Evolutionary conservation across 2,888 invertebrate genomes (phyloP).

Genomic region (Eremobia ochroleuca): DNA sequence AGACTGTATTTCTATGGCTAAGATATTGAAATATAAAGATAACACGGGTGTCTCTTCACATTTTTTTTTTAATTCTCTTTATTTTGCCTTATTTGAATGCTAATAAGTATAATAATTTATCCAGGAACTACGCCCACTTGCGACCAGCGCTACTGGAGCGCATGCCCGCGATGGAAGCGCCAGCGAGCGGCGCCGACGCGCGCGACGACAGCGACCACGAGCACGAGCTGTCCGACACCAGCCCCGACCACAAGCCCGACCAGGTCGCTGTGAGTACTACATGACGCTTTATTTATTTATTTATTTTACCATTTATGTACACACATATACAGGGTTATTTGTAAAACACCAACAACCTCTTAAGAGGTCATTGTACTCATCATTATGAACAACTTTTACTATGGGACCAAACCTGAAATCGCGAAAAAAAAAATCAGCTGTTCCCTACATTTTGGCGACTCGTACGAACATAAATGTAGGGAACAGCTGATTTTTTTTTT

Average conservation of each 20-base stretch:
- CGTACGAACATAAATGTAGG: no score
- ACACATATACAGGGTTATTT: no score
- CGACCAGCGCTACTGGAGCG: conserved; percentile 97
- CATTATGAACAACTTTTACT: no score
- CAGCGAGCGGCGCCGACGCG: conserved; percentile 72
- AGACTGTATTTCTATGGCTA: neutral
- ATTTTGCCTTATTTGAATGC: fast-evolving
- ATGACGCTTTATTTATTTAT: neutral
- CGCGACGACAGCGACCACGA: conserved; percentile 81
- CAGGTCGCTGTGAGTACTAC: conserved; percentile 67
- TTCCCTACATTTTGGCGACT: no score
- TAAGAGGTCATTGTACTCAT: no score
- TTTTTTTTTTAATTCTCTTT: neutral
- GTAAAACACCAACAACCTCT: no score
- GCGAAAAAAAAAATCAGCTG: no score
- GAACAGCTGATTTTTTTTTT: no score
- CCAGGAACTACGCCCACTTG: conserved; percentile 93
- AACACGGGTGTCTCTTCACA: neutral
- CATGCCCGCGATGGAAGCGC: conserved; percentile 97
- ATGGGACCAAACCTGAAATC: no score
- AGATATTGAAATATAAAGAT: neutral
- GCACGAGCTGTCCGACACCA: conserved; percentile 60
- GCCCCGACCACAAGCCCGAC: conserved; percentile 71
- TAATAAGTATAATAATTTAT: neutral
- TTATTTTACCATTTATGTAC: no score